phyloP scores from a whole-genome alignment of 2,888 invertebrate genomes.

The Hirtodrosophila duncani region DNA sequence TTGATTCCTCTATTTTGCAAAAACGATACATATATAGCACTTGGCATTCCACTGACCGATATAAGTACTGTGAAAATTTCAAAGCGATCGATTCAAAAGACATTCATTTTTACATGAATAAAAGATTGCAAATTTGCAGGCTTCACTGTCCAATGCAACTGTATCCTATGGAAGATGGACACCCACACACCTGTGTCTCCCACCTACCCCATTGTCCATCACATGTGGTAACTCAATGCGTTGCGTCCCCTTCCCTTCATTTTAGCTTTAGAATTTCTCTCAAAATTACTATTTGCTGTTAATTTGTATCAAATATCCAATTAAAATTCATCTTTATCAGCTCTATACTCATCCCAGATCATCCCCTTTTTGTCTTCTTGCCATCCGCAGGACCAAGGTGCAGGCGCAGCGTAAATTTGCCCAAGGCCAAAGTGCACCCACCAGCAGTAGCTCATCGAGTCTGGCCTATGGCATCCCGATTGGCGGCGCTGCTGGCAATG shows the following conservation, averaged over 20 bases:
- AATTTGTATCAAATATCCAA: conserved; percentile 44
- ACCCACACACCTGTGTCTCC: neutral
- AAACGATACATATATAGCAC: too few species aligned
- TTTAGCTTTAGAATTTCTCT: conserved; percentile 27
- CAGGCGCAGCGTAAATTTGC: conserved; percentile 94
- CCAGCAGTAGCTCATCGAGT: conserved; percentile 71
- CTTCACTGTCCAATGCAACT: neutral
- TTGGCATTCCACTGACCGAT: too few species aligned
- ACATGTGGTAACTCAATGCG: conserved; percentile 32
- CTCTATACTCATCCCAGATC: neutral
- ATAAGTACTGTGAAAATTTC: too few species aligned
- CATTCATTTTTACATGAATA: too few species aligned
- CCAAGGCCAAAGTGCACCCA: conserved; percentile 88
- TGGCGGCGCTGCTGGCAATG: conserved; percentile 50
- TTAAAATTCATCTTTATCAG: conserved; percentile 32
- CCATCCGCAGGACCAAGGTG: conserved; percentile 84
- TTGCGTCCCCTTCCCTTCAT: too few species aligned
- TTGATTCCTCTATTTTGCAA: too few species aligned
- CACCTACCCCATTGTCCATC: too few species aligned
- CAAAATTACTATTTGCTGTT: conserved; percentile 19
- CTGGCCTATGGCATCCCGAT: conserved; percentile 65
- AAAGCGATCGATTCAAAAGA: too few species aligned
- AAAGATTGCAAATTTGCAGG: too few species aligned
- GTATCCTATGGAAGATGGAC: neutral
- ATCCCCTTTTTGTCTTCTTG: neutral